Evolutionary conservation across 2,888 invertebrate species (phyloP), one percentile per base, ranked within the genome.

Genomic region (Tortricodes alternella): DNA sequence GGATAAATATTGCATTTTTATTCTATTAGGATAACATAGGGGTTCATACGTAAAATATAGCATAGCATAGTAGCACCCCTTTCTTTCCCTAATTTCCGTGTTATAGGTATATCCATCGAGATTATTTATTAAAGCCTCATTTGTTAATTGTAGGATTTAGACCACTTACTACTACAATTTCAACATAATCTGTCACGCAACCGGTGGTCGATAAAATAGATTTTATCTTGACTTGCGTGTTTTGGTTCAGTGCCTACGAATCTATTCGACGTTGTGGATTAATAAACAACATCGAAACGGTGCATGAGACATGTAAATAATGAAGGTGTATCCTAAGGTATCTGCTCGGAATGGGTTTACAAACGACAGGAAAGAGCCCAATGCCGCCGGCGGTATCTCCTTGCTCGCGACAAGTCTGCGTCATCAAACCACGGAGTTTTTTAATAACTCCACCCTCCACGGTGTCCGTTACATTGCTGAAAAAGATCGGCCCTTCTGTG

Each of bases 381-480:
- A 61, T 1, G 79, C 81, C 46, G 78, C 76, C 46, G 76, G 82
- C 15, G 71, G 82, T 7, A 55, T 86, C 29, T 79, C 85, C 4
- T 63, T 93, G 64, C 75, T 93, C 52, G 92, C 92, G 18, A 92
- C 94, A 1, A 95, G 95, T 74, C 92, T 94, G 70, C 91, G 92
- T 24, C 94, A 94, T 71, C 95, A 95, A 78, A 93, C 93, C 0
- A 93, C 93, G 56, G 93, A 95, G 72, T 95, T 95, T 78, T 95
- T 95, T 71, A 93, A 94, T 67, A 94, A 95, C 71, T 95, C 95
- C 0, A 95, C 95, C 0, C 84, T 96, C 29, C 96, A 96, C 74
- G 96, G 96, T 11, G 94, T 96, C 0, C 92, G 94, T 18, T 96
- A 96, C 68, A 95, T 96, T 51, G 94, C 95, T 1, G 95, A 96